These are phyloP conservation scores for Drosophila affinis DNA, from an alignment of 2,888 invertebrate genomes.

Conservation along the genomic window DNA sequence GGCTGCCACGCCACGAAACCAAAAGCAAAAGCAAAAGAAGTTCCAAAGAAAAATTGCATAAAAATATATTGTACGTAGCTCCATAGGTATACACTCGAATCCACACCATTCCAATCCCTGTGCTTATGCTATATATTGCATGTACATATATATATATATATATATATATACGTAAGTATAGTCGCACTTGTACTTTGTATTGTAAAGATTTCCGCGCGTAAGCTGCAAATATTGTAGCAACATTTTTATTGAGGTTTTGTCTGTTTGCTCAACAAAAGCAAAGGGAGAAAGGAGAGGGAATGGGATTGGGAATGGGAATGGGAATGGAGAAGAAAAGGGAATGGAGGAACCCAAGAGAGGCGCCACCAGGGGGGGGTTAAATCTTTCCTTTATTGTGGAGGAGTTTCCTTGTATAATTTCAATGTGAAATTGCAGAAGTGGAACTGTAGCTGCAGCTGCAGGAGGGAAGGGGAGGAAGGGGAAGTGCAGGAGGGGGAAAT, in stretches of 20 bases:
- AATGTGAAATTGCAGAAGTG: constrained; percentile 72
- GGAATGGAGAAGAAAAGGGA: too few species aligned
- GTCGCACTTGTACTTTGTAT: constrained; percentile 56
- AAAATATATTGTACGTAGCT: constrained; percentile 60
- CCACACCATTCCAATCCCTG: not conserved
- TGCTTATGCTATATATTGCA: constrained; percentile 7
- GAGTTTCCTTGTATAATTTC: constrained; percentile 60
- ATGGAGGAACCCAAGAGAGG: not conserved
- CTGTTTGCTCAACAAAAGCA: constrained; percentile 75
- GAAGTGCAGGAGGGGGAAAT: constrained; percentile 9
- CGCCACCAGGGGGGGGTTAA: constrained; percentile 47
- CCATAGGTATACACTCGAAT: constrained; percentile 25
- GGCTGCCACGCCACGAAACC: constrained; percentile 18
- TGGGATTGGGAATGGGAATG: too few species aligned
- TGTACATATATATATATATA: constrained; percentile 12
- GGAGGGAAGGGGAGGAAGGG: not conserved
- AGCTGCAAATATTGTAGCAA: constrained; percentile 78
- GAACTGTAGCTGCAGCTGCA: constrained; percentile 50
- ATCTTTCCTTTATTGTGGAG: constrained; percentile 26
- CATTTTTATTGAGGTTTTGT: constrained; percentile 80
- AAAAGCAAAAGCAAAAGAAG: constrained; percentile 28
- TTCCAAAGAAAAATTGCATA: constrained; percentile 55
- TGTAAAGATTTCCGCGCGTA: constrained; percentile 69
- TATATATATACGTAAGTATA: constrained; percentile 8
- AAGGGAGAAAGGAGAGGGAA: not conserved